Evolutionary conservation across 2,888 invertebrate genomes (phyloP).

Genomic region (Cyclophora punctaria): DNA sequence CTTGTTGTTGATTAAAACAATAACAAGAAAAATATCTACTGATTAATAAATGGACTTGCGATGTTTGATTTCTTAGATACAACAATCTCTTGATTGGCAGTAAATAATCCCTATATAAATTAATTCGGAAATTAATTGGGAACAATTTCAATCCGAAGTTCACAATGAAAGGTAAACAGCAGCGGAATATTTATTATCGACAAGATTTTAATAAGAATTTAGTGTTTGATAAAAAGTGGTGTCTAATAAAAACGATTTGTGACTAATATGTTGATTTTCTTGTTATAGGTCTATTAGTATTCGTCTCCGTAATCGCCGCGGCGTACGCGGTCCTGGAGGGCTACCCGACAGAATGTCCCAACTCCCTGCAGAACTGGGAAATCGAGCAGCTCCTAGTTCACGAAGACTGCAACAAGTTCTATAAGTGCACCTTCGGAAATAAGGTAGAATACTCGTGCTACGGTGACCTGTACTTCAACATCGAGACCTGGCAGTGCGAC

Average conservation of each 20-base stretch:
- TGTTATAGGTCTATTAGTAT: slow-evolving; percentile 28
- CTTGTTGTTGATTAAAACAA: too few species aligned
- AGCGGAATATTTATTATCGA: too few species aligned
- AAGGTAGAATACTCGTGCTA: slow-evolving; percentile 76
- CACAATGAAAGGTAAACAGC: slow-evolving; percentile 21
- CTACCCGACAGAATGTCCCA: slow-evolving; percentile 33
- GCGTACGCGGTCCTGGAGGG: slow-evolving; percentile 23
- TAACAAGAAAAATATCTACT: too few species aligned
- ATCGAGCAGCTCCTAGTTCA: slow-evolving; percentile 71
- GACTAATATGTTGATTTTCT: too few species aligned
- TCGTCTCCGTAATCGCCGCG: slow-evolving; percentile 27
- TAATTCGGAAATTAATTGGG: slow-evolving; percentile 3
- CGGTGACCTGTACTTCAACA: slow-evolving; percentile 72
- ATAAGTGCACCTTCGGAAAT: slow-evolving; percentile 79
- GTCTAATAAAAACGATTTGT: too few species aligned
- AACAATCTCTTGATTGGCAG: slow-evolving; percentile 7
- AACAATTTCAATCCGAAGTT: slow-evolving; percentile 10
- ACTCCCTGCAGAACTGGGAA: slow-evolving; percentile 44
- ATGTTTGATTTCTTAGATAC: too few species aligned
- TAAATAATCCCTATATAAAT: slow-evolving; percentile 12
- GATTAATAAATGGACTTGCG: too few species aligned
- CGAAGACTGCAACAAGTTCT: slow-evolving; percentile 76
- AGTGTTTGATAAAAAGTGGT: too few species aligned
- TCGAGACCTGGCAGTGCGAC: slow-evolving; percentile 73
- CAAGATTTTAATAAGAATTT: too few species aligned